These are phyloP conservation scores for Euleptes europaea DNA, from an alignment of 2,113 vertebrate genomes.

Conservation along the genomic window DNA sequence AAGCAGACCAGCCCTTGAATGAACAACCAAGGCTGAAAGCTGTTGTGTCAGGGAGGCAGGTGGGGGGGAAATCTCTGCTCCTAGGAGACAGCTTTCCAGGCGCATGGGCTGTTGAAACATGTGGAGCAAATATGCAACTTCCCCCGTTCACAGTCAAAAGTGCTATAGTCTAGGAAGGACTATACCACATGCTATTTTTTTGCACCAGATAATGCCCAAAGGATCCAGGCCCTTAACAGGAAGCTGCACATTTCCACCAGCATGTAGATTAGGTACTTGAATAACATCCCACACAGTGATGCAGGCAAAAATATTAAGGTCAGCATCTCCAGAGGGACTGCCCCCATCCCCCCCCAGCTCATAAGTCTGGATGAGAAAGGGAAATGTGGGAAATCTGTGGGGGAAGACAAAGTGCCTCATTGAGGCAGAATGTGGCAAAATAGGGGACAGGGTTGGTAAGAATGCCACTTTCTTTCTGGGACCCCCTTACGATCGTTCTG, in stretches of 20 bases:
- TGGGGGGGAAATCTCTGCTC: not conserved
- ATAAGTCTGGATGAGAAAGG: not conserved
- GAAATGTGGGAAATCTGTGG: no score
- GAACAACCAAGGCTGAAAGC: not conserved
- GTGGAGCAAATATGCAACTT: not conserved
- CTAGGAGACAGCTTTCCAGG: not conserved
- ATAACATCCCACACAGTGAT: not conserved
- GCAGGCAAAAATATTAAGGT: not conserved
- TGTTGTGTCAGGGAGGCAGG: no score
- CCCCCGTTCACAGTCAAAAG: not conserved
- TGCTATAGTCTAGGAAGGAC: not conserved
- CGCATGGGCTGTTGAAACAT: no score
- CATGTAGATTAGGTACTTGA: not conserved
- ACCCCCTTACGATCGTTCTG: not conserved
- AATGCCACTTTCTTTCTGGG: not conserved
- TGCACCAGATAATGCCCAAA: not conserved
- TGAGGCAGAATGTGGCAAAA: no score
- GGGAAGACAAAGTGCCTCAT: not conserved
- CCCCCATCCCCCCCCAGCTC: not conserved
- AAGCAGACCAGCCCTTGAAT: not conserved
- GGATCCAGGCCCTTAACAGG: not conserved
- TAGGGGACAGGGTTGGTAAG: not conserved
- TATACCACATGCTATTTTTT: not conserved
- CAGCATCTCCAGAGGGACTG: no score
- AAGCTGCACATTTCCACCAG: not conserved